Conservation (phyloP, 2,797 vertebrate genomes). For the Myiothlypis coronata region DNA sequence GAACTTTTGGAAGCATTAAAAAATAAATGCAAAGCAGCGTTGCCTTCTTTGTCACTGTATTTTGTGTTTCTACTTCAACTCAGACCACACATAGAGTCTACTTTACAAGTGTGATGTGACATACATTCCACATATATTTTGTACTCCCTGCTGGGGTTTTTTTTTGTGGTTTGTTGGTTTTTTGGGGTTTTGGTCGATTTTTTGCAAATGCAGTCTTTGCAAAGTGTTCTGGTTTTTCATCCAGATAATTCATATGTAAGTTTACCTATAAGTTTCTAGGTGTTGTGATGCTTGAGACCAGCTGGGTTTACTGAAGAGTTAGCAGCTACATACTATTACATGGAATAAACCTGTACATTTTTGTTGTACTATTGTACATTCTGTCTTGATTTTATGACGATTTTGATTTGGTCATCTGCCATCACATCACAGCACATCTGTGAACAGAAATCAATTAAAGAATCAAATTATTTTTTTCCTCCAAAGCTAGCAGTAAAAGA, state of each 20-base stretch:
- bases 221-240: neutral
- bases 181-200: neutral
- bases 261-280: neutral
- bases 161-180: neutral
- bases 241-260: neutral
- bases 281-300: neutral
- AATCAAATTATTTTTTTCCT: neutral
- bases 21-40: conserved; percentile 20
- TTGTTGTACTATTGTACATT: neutral
- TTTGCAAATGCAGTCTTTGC: neutral
- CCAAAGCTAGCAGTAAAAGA: neutral
- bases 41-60: neutral
- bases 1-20: conserved; percentile 7
- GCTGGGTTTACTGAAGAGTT: neutral
- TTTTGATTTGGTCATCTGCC: neutral
- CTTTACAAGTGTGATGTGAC: neutral
- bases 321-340: neutral
- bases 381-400: neutral
- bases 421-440: neutral
- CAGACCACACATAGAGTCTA: neutral
- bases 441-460: neutral
- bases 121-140: neutral
- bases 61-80: neutral
- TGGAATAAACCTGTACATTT: neutral
- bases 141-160: rapidly evolving